A percentile compares a stretch with the other conserved stretches of the same genome.
Conservation (phyloP, 2,888 invertebrate genomes). For the Lithophane semibrunnea region DNA sequence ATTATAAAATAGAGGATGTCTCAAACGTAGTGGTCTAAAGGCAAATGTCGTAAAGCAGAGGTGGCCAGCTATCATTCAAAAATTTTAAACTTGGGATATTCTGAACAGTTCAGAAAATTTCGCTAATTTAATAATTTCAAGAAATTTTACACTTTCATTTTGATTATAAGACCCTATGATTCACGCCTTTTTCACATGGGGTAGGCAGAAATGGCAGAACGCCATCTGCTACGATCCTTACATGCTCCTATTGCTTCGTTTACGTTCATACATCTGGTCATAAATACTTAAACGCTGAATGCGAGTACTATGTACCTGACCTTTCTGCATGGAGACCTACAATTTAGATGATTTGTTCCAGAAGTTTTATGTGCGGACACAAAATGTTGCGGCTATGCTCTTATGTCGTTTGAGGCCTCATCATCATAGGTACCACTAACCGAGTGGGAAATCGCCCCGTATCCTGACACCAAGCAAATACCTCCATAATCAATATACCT, state of each 20-base stretch:
- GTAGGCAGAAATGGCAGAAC: neutral
- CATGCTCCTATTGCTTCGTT: neutral
- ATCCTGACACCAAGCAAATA: constrained; percentile 39
- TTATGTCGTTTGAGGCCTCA: neutral
- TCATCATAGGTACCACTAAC: constrained; percentile 22
- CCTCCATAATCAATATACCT: constrained; percentile 33
- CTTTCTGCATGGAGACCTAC: neutral
- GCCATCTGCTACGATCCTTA: neutral
- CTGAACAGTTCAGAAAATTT: too few species aligned
- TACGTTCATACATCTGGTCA: neutral
- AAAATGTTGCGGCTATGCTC: neutral
- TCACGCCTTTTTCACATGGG: neutral
- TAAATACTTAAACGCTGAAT: neutral
- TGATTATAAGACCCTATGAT: too few species aligned
- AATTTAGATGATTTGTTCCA: neutral
- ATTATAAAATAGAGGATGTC: too few species aligned
- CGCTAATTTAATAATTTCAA: too few species aligned
- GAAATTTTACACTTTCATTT: too few species aligned
- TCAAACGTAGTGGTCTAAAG: too few species aligned
- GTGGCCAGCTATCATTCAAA: too few species aligned
- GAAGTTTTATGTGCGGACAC: neutral
- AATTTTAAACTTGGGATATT: too few species aligned
- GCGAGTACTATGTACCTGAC: neutral
- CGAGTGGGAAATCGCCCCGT: constrained; percentile 28
- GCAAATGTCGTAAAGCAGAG: too few species aligned